A percentile compares a stretch with the other conserved stretches of the same genome.
Evolutionary conservation across 2,797 vertebrate species (phyloP).

Genomic region (Betta splendens): DNA sequence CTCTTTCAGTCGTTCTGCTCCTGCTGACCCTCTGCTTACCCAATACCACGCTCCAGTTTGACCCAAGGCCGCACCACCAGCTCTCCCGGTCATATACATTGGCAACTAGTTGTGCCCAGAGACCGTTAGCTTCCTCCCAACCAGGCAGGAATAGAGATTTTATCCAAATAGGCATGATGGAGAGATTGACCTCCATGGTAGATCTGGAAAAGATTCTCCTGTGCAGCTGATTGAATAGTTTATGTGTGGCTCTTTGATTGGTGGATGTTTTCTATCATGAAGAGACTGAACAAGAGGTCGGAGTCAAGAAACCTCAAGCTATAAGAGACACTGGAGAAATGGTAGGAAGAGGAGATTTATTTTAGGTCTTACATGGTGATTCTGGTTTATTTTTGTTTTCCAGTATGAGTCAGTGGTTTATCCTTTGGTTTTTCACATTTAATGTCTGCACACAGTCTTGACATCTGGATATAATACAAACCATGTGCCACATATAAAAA

Average conservation of each 20-base stretch:
- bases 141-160: slow-evolving; percentile 15
- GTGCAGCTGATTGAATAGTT: too few species aligned
- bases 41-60: slow-evolving; percentile 52
- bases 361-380: slow-evolving; percentile 20
- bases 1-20: slow-evolving; percentile 68
- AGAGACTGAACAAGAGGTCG: slow-evolving; percentile 25
- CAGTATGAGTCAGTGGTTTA: neutral
- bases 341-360: slow-evolving; percentile 11
- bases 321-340: slow-evolving; percentile 11
- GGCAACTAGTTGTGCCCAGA: slow-evolving; percentile 23
- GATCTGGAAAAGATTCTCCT: too few species aligned
- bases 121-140: slow-evolving; percentile 26
- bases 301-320: slow-evolving; percentile 20
- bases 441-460: neutral
- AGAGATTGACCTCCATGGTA: slow-evolving; percentile 29
- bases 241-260: slow-evolving; percentile 16
- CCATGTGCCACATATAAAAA: neutral
- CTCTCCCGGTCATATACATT: too few species aligned
- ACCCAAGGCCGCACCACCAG: slow-evolving; percentile 50
- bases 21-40: slow-evolving; percentile 60
- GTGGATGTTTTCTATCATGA: slow-evolving; percentile 29
- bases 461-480: slow-evolving; percentile 1
- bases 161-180: slow-evolving; percentile 56
- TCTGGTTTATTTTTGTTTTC: slow-evolving; percentile 13
- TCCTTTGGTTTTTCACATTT: slow-evolving; percentile 15